Base-by-base conservation (phyloP, 2,797 vertebrate genomes). In the Microctenopoma lineatum region DNA sequence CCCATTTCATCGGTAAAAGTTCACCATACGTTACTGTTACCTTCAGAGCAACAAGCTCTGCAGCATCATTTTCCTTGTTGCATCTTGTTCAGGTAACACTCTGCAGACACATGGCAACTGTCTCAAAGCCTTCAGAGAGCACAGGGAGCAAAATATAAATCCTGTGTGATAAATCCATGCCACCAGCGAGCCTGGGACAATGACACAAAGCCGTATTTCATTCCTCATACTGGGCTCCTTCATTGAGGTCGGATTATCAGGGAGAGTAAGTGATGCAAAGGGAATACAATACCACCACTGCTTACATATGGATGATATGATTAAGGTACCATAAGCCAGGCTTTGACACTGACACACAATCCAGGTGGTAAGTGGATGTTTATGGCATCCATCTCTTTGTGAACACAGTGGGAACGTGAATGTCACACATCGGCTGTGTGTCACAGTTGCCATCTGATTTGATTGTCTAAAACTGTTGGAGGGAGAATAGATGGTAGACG, bases 241-340 rank as follows among this genome's bases (percentile, higher is more conserved):
- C 58, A 73, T 70, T 79, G 84, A 85, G 75, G 62, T 59, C 5
- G 79, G 83, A 89, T 89, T 85, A 89, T 85, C 83, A 57, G 45
- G 21, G 14, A 77, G 67, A 83, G 76, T 70, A 79, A 87, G 85
- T 18, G 81, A 91, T 77, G 75, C 79, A 72, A 71, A 75, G 55
- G 71, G 67, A 88, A 84, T 75, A 87, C 83, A 83, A 85, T 79
- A 59, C 70, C 48, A 42, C 56, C 51, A 32, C 64, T 64, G 77
- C 87, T 87, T 84, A 87, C 86, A 87, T 73, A 83, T 84, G 84
- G 74, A 85, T 89, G 83, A 87, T 81, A 74, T 86, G 85, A 85
- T 88, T 86, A 81, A 77, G 74, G 73, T 59, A 75, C 56, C 70
- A 36, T 77, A 84, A 70, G 74, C 71, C 68, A 48, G 59, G 53